phyloP scores from a whole-genome alignment of 2,888 invertebrate species.

The Theodoxus fluviatilis region DNA sequence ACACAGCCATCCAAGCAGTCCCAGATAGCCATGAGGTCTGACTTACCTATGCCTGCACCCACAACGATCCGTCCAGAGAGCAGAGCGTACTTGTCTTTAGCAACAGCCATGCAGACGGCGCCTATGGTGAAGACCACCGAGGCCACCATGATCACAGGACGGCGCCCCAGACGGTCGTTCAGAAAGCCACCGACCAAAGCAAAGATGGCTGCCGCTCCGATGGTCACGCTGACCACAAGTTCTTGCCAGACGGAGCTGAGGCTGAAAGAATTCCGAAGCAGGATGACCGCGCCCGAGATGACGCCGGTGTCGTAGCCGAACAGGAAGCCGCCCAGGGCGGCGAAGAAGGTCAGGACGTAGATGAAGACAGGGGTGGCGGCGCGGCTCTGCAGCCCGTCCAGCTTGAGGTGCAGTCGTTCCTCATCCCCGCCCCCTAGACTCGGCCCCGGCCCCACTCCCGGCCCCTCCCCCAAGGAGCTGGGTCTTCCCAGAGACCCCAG shows the following conservation, averaged over 20 bases:
- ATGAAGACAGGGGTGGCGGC: constrained; percentile 50
- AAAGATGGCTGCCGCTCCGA: constrained; percentile 67
- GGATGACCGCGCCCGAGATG: constrained; percentile 68
- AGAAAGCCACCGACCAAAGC: constrained; percentile 67
- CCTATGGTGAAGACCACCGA: constrained; percentile 68
- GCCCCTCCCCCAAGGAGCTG: no score
- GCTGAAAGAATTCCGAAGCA: constrained; percentile 55
- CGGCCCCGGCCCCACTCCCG: no score
- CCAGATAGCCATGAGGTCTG: not conserved
- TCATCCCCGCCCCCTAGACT: constrained; percentile 52
- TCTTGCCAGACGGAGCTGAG: constrained; percentile 68
- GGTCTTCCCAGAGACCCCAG: no score
- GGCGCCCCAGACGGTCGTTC: constrained; percentile 68
- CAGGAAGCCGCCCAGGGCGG: constrained; percentile 68
- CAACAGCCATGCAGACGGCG: constrained; percentile 67
- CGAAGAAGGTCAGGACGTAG: constrained; percentile 64
- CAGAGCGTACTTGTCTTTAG: constrained; percentile 62
- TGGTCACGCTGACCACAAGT: constrained; percentile 66
- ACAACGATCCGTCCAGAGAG: constrained; percentile 67
- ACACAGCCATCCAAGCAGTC: not conserved
- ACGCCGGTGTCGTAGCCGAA: constrained; percentile 71
- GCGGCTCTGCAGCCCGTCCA: constrained; percentile 47
- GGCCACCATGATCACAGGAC: constrained; percentile 68
- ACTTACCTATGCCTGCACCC: constrained; percentile 68
- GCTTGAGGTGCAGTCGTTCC: constrained; percentile 51